A percentile compares a stretch with the other conserved stretches of the same genome.
phyloP scores from a whole-genome alignment of 1,140 invertebrate genomes.

The Lordiphosa stackelbergi region DNA sequence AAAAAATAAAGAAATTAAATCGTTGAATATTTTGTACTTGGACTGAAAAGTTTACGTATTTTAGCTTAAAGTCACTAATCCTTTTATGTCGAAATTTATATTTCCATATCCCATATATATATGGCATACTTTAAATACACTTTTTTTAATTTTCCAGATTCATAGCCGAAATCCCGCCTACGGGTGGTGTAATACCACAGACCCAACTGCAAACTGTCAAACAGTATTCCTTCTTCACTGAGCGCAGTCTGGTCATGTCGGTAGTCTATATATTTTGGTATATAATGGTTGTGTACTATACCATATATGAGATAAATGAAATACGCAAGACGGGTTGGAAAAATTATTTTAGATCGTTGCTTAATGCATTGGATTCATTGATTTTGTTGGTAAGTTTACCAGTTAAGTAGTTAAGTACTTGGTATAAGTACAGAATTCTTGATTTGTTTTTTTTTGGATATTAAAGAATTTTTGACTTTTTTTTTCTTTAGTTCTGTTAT shows the following conservation, averaged over 20 bases:
- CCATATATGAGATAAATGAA: slow-evolving; percentile 39
- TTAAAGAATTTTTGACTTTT: too few relatives aligned
- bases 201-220: slow-evolving; percentile 54
- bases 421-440: too few relatives aligned
- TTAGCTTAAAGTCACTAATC: too few relatives aligned
- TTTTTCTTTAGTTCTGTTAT: slow-evolving; percentile 42
- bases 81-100: too few relatives aligned
- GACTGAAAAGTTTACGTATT: too few relatives aligned
- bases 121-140: too few relatives aligned
- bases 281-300: slow-evolving; percentile 59
- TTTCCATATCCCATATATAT: too few relatives aligned
- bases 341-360: slow-evolving; percentile 36
- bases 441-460: too few relatives aligned
- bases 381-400: slow-evolving; percentile 50
- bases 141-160: slow-evolving; percentile 32
- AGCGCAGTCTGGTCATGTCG: slow-evolving; percentile 22
- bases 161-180: slow-evolving; percentile 65
- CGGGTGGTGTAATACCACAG: slow-evolving; percentile 59
- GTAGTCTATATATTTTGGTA: slow-evolving; percentile 58
- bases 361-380: slow-evolving; percentile 49
- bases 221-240: slow-evolving; percentile 45
- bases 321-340: slow-evolving; percentile 28
- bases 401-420: too few relatives aligned
- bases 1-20: too few relatives aligned
- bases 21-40: too few relatives aligned